Percentiles rank a stretch among this genome's conserved stretches.
phyloP scores from a whole-genome alignment of 2,797 vertebrate species.

The Mionectes olivaceus region DNA sequence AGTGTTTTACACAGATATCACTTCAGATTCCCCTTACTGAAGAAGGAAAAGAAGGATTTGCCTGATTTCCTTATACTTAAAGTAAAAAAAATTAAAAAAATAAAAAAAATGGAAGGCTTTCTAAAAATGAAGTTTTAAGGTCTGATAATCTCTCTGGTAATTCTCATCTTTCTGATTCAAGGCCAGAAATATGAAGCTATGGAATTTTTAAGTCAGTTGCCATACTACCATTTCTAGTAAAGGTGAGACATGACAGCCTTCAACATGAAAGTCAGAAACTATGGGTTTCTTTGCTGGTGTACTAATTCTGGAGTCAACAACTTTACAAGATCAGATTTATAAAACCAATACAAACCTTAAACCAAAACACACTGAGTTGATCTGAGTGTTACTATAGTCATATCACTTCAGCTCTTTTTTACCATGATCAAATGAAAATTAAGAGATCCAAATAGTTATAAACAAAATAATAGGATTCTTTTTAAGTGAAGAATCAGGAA shows the following conservation, averaged over 20 bases:
- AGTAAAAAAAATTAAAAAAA: not conserved
- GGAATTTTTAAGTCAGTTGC: not conserved
- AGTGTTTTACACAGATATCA: not conserved
- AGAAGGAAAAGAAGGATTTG: not conserved
- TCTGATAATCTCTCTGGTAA: not conserved
- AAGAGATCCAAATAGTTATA: not conserved
- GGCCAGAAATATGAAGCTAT: not conserved
- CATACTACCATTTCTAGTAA: not conserved
- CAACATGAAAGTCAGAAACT: not conserved
- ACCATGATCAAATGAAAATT: not conserved
- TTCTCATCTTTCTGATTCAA: not conserved
- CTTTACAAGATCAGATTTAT: not conserved
- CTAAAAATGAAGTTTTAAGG: not conserved
- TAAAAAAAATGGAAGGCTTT: fast-evolving
- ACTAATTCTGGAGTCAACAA: not conserved
- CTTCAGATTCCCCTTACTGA: not conserved
- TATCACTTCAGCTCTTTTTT: not conserved
- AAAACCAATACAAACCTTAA: not conserved
- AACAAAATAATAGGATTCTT: fast-evolving
- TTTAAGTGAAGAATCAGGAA: not conserved
- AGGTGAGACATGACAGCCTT: not conserved
- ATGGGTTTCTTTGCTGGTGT: fast-evolving
- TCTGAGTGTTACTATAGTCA: not conserved
- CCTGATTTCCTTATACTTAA: not conserved
- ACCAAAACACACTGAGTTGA: not conserved